Conservation (phyloP, 2,113 vertebrate species). For the Ceyx cyanopectus region DNA sequence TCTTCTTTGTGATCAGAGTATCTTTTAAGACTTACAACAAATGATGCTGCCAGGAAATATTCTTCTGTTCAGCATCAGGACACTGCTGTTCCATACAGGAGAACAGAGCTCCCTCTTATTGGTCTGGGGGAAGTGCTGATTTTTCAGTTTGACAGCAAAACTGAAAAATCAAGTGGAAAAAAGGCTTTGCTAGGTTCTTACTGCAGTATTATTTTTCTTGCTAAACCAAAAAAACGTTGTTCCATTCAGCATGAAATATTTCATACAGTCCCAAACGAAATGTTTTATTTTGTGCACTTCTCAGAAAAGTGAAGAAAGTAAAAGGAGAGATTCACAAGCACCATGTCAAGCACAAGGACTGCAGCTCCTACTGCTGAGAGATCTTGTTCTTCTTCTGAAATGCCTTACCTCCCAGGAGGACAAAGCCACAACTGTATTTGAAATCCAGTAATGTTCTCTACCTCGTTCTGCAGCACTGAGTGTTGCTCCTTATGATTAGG, state of each 20-base stretch:
- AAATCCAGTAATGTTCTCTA: background rate
- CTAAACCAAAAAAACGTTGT: background rate
- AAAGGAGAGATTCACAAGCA: background rate
- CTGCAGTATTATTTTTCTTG: conserved; percentile 30
- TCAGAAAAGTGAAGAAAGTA: background rate
- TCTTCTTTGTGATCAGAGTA: background rate
- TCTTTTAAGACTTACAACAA: conserved; percentile 2
- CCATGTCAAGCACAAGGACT: background rate
- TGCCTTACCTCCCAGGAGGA: background rate
- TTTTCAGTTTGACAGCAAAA: conserved; percentile 56
- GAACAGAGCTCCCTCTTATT: background rate
- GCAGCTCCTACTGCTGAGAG: background rate
- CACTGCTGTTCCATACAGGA: background rate
- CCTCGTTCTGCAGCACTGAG: background rate
- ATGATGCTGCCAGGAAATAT: conserved; percentile 22
- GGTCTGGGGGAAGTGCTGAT: conserved; percentile 5
- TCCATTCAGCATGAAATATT: background rate
- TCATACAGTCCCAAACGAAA: background rate
- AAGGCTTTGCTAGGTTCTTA: background rate
- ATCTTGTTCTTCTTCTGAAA: background rate
- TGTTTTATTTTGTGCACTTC: background rate
- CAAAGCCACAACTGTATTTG: background rate
- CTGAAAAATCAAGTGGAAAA: conserved; percentile 40
- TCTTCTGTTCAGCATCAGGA: conserved; percentile 1
- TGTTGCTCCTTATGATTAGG: too few relatives aligned